Conservation (phyloP, 2,797 vertebrate genomes). For the Phylloscopus collybita region DNA sequence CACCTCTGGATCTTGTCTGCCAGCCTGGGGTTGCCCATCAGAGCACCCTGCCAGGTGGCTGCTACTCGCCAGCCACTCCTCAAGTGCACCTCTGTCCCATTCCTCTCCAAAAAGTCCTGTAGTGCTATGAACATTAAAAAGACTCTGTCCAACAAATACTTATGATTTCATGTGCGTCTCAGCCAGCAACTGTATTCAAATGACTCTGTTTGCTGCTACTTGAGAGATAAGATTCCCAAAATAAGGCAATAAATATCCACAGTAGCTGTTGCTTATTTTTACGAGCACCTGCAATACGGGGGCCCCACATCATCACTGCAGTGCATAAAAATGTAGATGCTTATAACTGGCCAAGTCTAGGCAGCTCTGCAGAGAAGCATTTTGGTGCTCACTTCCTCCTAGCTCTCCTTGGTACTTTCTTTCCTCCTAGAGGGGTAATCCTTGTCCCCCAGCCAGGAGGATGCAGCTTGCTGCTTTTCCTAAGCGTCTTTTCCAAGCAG, state of each 20-base stretch:
- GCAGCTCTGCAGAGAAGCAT: neutral
- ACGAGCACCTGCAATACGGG: neutral
- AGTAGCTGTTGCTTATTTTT: neutral
- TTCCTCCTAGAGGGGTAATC: neutral
- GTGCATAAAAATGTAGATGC: neutral
- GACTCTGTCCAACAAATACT: neutral
- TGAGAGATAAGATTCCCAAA: conserved; percentile 11
- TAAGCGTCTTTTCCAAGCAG: neutral
- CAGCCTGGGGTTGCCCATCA: neutral
- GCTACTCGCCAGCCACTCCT: rapidly evolving
- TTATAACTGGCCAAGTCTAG: neutral
- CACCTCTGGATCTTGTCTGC: neutral
- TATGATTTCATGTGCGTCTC: neutral
- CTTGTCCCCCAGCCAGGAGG: neutral
- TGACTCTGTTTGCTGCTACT: neutral
- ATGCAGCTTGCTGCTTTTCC: neutral
- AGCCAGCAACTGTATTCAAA: neutral
- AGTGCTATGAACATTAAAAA: neutral
- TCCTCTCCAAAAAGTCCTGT: neutral
- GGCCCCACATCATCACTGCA: neutral
- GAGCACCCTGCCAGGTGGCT: neutral
- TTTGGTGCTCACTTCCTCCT: neutral
- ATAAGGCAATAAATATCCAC: conserved; percentile 30
- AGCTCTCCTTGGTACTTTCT: neutral
- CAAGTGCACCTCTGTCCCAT: neutral